Base-by-base conservation (phyloP, 1,140 invertebrate genomes). In the Microplitis mediator region DNA sequence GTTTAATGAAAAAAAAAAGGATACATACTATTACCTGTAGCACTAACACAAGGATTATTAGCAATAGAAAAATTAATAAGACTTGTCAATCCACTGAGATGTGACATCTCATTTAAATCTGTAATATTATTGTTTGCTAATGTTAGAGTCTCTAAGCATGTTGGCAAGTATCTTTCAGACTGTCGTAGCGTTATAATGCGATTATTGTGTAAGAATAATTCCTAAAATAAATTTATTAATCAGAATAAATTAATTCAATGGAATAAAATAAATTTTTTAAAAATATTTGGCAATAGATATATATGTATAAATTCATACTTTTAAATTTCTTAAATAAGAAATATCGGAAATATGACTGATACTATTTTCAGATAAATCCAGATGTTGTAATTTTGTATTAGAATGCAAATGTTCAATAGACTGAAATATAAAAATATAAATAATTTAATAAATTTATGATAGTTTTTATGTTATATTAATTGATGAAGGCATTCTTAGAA, bases 341-440 rank as follows among this genome's bases (percentile, higher is more conserved):
- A 98, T 90, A 87, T 97, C 95, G 75, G 92, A 91, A 61, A 97
- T 90, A 78, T 91, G 91, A 66, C 92, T 91, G 73, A 98, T 96
- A 78, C 91, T 93, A 82, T 98, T 98, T 79, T 96, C 94, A 0
- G 95, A 95, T 54, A 97, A 85, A 88, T 97, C 95, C 69, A 97
- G 84, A 82, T 93, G 91, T 80, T 95, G 93, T 79, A 97, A 85
- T 78, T 92, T 91, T 16, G 91, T 88, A 80, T 95, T 96, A 75
- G 91, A 91, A 76, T 94, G 92, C 62, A 97, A 87, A 87, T 95
- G 94, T 80, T 97, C 95, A 81, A 97, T 95, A 11, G 91, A 92
- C 90, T 95, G 89, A 50, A 93, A 77, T 71, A 74, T 72, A 60
- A 71, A n/a, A 65, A 16, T 23, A 36, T 16, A 66, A 51, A 61